These are phyloP conservation scores for Panopea generosa DNA, from an alignment of 2,888 invertebrate species.

Conservation along the genomic window DNA sequence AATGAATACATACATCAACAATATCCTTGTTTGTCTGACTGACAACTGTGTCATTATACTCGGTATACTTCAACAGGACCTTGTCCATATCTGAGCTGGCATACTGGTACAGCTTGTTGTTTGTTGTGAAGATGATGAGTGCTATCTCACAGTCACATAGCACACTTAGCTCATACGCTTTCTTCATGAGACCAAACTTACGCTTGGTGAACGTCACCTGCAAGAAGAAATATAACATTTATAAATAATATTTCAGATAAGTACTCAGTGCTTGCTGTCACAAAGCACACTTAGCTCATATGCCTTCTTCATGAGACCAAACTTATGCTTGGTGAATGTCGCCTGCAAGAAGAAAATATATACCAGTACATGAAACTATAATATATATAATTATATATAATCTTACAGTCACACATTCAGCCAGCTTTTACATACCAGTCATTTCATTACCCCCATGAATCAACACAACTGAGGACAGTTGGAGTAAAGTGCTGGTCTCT, in stretches of 20 bases:
- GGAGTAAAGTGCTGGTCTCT: too few relatives aligned
- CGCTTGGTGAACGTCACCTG: constrained; percentile 99
- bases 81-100: constrained; percentile 99
- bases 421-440: too few relatives aligned
- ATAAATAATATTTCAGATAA: background rate
- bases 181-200: constrained; percentile 99
- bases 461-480: too few relatives aligned
- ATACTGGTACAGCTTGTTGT: constrained; percentile 96
- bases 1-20: constrained; percentile 92
- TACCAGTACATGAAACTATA: too few relatives aligned
- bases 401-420: too few relatives aligned
- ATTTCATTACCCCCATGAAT: too few relatives aligned
- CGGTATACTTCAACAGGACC: constrained; percentile 99
- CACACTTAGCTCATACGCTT: constrained; percentile 99
- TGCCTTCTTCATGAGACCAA: constrained; percentile 99
- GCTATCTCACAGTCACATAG: constrained; percentile 99
- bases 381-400: background rate
- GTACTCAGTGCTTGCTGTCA: constrained; percentile 99
- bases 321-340: constrained; percentile 99
- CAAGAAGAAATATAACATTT: constrained; percentile 62
- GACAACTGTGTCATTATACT: constrained; percentile 99
- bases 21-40: constrained; percentile 99
- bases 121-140: constrained; percentile 99
- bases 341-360: constrained; percentile 90
- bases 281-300: constrained; percentile 99